A percentile compares a stretch with the other conserved stretches of the same genome.
Evolutionary conservation across 30 jellyfish, hydroid and myxozoan species (phyloP).

Genomic region (Turritopsis dohrnii): DNA sequence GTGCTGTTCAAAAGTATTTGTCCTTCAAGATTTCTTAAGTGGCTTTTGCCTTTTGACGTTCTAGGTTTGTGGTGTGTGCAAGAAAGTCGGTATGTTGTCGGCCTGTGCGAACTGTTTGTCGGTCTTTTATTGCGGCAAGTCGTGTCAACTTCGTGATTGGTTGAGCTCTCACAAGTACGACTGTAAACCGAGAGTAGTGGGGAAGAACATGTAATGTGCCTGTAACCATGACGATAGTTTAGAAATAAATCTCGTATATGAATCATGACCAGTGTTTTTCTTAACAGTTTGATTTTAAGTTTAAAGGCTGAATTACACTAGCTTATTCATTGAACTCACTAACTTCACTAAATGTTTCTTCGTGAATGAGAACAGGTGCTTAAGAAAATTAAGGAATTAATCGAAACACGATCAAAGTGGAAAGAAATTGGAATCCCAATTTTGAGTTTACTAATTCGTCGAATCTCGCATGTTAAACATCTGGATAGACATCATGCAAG

Average conservation of each 20-base stretch:
- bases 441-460: too few relatives aligned
- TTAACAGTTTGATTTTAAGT: too few relatives aligned
- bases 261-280: not conserved
- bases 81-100: not conserved
- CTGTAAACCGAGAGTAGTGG: slow-evolving; percentile 10
- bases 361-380: too few relatives aligned
- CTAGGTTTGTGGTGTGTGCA: not conserved
- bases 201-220: too few relatives aligned
- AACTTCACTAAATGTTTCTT: too few relatives aligned
- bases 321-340: too few relatives aligned
- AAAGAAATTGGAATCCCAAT: too few relatives aligned
- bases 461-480: too few relatives aligned
- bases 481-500: too few relatives aligned
- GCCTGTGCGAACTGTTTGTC: not conserved
- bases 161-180: not conserved
- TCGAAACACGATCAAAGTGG: too few relatives aligned
- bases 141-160: slow-evolving; percentile 9
- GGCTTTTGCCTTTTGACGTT: not conserved
- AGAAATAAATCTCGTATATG: not conserved
- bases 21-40: not conserved
- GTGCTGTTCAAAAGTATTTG: not conserved
- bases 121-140: not conserved
- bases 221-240: not conserved
- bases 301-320: too few relatives aligned
- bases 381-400: too few relatives aligned